Evolutionary conservation across 1,140 invertebrate species (phyloP).

Genomic region (Archivesica marissinica): DNA sequence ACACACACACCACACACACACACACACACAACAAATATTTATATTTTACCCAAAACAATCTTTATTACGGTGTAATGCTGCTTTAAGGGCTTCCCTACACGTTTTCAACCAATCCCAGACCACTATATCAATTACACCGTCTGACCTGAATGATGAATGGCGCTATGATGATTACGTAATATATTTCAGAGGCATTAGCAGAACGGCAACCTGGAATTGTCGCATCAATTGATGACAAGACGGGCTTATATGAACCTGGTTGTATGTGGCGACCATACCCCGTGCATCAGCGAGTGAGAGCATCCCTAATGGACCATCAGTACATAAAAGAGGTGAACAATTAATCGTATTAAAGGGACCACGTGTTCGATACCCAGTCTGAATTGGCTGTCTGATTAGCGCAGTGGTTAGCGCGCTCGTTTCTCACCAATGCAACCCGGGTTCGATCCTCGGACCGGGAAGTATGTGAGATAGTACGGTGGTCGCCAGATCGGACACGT

Average conservation of each 20-base stretch:
- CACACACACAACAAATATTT: too few relatives aligned
- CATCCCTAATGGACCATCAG: slow-evolving; percentile 72
- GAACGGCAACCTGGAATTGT: not conserved
- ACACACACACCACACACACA: too few relatives aligned
- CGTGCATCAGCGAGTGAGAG: slow-evolving; percentile 44
- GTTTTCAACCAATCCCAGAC: not conserved
- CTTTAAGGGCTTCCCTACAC: not conserved
- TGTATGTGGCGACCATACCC: slow-evolving; percentile 66
- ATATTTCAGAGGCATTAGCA: slow-evolving; percentile 11
- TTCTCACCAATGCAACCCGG: too few relatives aligned
- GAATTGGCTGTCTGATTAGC: too few relatives aligned
- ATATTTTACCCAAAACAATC: not conserved
- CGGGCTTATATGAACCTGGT: slow-evolving; percentile 66
- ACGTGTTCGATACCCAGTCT: too few relatives aligned
- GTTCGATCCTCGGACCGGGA: too few relatives aligned
- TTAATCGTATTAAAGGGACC: too few relatives aligned
- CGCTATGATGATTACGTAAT: not conserved
- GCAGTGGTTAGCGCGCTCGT: too few relatives aligned
- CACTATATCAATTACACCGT: not conserved
- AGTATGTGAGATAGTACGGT: too few relatives aligned
- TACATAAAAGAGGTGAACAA: slow-evolving; percentile 59
- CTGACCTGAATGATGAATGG: not conserved
- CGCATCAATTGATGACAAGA: slow-evolving; percentile 58
- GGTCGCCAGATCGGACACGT: too few relatives aligned
- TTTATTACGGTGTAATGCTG: not conserved